Base-by-base conservation (phyloP, 1,140 invertebrate species). In the Drosophila bocqueti region DNA sequence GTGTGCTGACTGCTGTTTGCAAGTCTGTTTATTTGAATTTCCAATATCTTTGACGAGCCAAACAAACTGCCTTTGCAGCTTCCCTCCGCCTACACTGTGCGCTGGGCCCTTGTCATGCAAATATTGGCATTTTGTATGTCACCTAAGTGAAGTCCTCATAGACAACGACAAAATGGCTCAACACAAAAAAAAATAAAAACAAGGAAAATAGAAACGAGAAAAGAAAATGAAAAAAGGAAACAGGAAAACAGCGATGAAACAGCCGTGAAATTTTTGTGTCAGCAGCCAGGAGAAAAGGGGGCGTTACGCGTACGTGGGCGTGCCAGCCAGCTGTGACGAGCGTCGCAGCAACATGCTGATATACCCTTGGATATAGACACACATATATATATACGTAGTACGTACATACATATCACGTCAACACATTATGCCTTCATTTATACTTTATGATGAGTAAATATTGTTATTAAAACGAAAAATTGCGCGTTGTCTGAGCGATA, bases 351-450 rank as follows among this genome's bases (percentile, higher is more conserved):
- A 66, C 47, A 71, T 47, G 16, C 67, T 60, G 18, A 29, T 29
- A 54, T 47, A 52, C n/a, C 21, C 40, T 29, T 5, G 34, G 42
- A 71, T 49, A 49, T 71, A 72, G n/a, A 59, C 29, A 67, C 26
- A 49, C 11, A 72, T n/a, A 31, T 40, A 16, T 18, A 21, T 21
- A n/a, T n/a, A n/a, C n/a, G n/a, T n/a, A 24, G 24, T 24, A 24
- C 24, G 24, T 24, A 47, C 21, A 15, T 45, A 36, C 31, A 55
- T n/a, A 29, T n/a, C 65, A 59, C 68, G 76, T 80, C 76, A 75
- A 74, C 76, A 80, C 78, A 80, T 80, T 80, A 80, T 80, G 78
- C 77, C 77, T 80, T 78, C 78, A 80, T 80, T 80, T 80, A 80
- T 80, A 58, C 69, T 80, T 80, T 80, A 80, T 79, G 78, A 75